A percentile compares a stretch with the other conserved stretches of the same genome.
phyloP scores from a whole-genome alignment of 30 jellyfish, hydroid and myxozoan genomes.

The Hydra vulgaris region DNA sequence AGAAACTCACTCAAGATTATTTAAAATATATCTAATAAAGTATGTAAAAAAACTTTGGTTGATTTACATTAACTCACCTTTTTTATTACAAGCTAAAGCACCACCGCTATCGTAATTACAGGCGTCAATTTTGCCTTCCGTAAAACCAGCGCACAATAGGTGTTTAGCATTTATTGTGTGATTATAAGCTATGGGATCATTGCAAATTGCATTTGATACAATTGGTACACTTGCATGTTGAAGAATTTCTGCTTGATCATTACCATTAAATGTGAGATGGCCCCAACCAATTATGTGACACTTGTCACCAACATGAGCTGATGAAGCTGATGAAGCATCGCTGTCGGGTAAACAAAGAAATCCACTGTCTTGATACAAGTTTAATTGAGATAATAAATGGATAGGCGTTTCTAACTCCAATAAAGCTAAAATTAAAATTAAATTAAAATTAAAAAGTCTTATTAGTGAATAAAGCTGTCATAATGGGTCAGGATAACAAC shows the following conservation, averaged over 20 bases:
- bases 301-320: constrained; percentile 9
- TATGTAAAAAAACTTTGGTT: not conserved
- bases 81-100: constrained; percentile 55
- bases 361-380: not conserved
- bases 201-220: constrained; percentile 56
- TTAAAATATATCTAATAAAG: not conserved
- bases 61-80: too few species aligned
- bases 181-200: constrained; percentile 42
- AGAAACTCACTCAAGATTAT: too few species aligned
- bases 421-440: constrained; percentile 19
- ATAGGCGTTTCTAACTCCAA: constrained; percentile 8
- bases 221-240: constrained; percentile 49
- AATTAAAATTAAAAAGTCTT: too few species aligned
- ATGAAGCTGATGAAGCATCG: not conserved
- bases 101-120: constrained; percentile 97
- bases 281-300: constrained; percentile 95
- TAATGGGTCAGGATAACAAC: too few species aligned
- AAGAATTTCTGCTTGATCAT: constrained; percentile 41
- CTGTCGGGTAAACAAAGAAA: not conserved
- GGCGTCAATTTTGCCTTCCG: constrained; percentile 83
- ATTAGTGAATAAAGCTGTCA: too few species aligned
- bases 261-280: constrained; percentile 49
- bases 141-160: constrained; percentile 71
- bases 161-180: constrained; percentile 35
- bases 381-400: too few species aligned